Evolutionary conservation across 1,140 invertebrate species (phyloP).

Genomic region (Neodiprion pinetum): DNA sequence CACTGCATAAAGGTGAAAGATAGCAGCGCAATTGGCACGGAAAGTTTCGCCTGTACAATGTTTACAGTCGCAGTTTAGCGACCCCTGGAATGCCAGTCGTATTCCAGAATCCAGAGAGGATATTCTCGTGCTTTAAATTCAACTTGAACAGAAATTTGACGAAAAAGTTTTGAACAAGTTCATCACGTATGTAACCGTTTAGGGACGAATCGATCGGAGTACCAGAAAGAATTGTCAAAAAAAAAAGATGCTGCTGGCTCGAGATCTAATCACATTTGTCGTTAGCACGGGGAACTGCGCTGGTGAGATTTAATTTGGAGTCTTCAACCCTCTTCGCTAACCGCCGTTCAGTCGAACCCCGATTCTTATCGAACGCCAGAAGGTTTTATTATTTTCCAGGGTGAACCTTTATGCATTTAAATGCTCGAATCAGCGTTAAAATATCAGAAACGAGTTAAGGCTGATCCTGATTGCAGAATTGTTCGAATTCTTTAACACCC

Average conservation of each 20-base stretch:
- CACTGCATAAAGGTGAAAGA: no score
- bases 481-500: background rate
- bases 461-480: background rate
- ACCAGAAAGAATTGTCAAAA: background rate
- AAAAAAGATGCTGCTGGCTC: background rate
- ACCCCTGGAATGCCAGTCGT: no score
- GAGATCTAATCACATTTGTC: background rate
- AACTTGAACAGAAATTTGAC: no score
- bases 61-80: no score
- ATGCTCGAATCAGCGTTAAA: conserved; percentile 2
- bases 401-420: conserved; percentile 3
- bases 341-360: background rate
- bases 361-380: background rate
- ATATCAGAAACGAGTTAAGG: background rate
- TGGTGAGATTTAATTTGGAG: background rate
- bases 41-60: no score
- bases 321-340: background rate
- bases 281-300: background rate
- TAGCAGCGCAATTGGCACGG: no score
- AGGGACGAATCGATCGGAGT: no score
- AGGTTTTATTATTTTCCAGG: background rate
- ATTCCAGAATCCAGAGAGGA: no score
- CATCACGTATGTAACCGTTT: no score
- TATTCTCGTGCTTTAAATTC: no score
- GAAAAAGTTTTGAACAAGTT: no score